These are phyloP conservation scores for Acheta domesticus DNA, from an alignment of 2,888 invertebrate genomes.

Conservation along the genomic window DNA sequence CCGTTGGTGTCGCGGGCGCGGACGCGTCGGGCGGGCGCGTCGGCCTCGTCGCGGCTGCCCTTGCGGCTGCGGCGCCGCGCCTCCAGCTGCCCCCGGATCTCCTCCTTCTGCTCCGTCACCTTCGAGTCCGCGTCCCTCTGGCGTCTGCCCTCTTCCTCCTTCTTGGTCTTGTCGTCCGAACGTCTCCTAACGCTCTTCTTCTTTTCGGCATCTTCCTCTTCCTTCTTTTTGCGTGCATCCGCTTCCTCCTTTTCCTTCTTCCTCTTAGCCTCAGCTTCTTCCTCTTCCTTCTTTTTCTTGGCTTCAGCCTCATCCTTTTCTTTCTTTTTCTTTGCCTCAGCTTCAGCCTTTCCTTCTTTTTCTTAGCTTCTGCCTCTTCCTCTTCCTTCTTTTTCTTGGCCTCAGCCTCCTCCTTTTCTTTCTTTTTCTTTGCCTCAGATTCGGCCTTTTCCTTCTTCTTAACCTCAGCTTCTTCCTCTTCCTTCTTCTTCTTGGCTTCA, in stretches of 20 bases:
- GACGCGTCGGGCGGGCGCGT: background rate
- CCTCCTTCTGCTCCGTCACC: slow-evolving; percentile 28
- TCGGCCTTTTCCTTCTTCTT: slow-evolving; percentile 32
- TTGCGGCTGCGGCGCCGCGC: background rate
- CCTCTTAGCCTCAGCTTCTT: slow-evolving; percentile 26
- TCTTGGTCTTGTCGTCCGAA: slow-evolving; percentile 12
- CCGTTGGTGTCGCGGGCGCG: background rate
- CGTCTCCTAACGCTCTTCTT: slow-evolving; percentile 20
- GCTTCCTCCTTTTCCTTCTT: slow-evolving; percentile 32
- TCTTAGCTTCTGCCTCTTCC: slow-evolving; percentile 30
- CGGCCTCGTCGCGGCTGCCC: background rate
- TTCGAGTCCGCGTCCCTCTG: slow-evolving; percentile 22
- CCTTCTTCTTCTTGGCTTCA: slow-evolving; percentile 34
- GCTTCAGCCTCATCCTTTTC: no score
- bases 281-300: slow-evolving; percentile 12
- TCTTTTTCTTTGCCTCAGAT: slow-evolving; percentile 32
- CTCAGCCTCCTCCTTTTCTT: slow-evolving; percentile 30
- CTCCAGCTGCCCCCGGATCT: background rate
- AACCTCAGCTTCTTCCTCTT: slow-evolving; percentile 37
- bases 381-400: slow-evolving; percentile 33
- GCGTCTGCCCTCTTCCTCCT: slow-evolving; percentile 22
- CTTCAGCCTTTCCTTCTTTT: slow-evolving; percentile 21
- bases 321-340: no score
- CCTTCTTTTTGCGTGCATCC: slow-evolving; percentile 25
- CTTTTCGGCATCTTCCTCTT: slow-evolving; percentile 32